Base-by-base conservation (phyloP, 2,797 vertebrate species). In the Artibeus jamaicensis region DNA sequence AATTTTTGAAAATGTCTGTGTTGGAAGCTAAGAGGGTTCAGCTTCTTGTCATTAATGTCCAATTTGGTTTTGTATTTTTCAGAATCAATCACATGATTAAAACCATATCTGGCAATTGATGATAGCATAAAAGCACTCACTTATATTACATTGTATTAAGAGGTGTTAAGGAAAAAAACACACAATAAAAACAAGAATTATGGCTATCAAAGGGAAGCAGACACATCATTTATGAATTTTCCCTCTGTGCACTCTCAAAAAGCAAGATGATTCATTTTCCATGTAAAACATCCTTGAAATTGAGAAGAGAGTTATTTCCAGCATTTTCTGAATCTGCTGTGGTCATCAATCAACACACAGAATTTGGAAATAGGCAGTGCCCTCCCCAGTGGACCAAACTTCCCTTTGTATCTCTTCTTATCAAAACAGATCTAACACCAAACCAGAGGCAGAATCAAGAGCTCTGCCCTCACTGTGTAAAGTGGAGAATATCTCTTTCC, bases 21-120 rank as follows among this genome's bases (percentile, higher is more conserved):
- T 46, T 46, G 3, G 24, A 84, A 34, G 67, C 93, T 94, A 68
- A 96, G 92, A 97, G 77, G 7, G 32, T 34, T 94, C 73, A 39
- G 73, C 48, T 84, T 87, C 78, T 87, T 90, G 39, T 89, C 46
- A 44, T 95, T 94, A 92, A 92, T 95, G 91, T 83, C 82, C 86
- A 91, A 55, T 77, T 89, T 83, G 48, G 44, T 70, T 81, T 81
- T 89, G 48, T 71, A 44, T 71, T 89, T 95, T 84, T 89, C 39
- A 53, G 62, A 81, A 82, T 86, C 94, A 96, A 55, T 79, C 77
- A 92, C 71, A 70, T 90, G 91, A 97, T 96, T 96, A 93, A 94
- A 97, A 96, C 70, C 26, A 32, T 78, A 81, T 34, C 79, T 97
- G 89, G 85, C 37, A 89, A 87, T 67, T 32, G 67, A 86, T 42